A percentile compares a stretch with the other conserved stretches of the same genome.
These are phyloP conservation scores for Malurus elegans DNA, from an alignment of 2,113 vertebrate species.

Conservation along the genomic window DNA sequence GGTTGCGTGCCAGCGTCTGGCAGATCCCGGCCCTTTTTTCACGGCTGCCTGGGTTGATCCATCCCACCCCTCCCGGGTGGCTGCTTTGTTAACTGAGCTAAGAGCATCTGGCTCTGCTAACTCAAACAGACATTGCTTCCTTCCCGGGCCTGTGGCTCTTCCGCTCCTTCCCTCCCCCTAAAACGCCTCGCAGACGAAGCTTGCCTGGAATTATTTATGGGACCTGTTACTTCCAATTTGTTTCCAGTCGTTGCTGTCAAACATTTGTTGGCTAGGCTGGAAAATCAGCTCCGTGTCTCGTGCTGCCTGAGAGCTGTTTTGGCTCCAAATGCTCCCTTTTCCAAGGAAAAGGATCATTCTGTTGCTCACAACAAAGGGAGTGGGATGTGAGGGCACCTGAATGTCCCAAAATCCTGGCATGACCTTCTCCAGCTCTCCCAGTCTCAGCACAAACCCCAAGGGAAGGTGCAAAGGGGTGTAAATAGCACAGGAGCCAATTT, in stretches of 20 bases:
- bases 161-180: not conserved
- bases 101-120: not conserved
- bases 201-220: slow-evolving; percentile 12
- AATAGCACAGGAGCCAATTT: not conserved
- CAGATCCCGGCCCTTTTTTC: not conserved
- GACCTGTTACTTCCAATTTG: slow-evolving; percentile 7
- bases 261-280: not conserved
- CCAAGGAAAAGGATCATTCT: not conserved
- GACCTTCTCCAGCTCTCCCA: not conserved
- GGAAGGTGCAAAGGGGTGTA: not conserved
- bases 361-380: not conserved
- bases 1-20: not conserved
- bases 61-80: not conserved
- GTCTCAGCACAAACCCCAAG: not conserved
- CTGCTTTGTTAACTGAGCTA: not conserved
- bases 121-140: not conserved
- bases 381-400: not conserved
- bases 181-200: not conserved
- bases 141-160: accelerated
- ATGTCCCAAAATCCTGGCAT: not conserved
- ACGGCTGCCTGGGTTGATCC: not conserved
- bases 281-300: not conserved
- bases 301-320: not conserved
- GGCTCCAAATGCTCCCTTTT: not conserved
- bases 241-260: not conserved